A percentile compares a stretch with the other conserved stretches of the same genome.
Evolutionary conservation across 1,140 invertebrate species (phyloP).

Genomic region (Hylaeus volcanicus): DNA sequence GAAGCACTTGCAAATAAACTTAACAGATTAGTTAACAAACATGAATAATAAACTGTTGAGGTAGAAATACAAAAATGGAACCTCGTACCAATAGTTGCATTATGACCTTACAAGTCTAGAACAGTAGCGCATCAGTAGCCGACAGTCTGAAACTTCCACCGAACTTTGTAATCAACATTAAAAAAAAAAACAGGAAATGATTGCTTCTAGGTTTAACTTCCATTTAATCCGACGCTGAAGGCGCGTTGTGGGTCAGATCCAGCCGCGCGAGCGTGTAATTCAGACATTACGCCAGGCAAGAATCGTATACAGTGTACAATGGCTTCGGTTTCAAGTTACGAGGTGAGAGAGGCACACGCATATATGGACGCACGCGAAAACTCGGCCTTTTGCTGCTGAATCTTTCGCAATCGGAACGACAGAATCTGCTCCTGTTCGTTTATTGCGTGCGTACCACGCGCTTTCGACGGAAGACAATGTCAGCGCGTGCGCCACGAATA

Average conservation of each 20-base stretch:
- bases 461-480: no score
- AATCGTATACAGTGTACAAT: conserved; percentile 58
- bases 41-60: no score
- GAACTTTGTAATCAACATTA: no score
- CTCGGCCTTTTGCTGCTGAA: not conserved
- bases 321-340: conserved; percentile 68
- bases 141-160: no score
- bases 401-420: conserved; percentile 30
- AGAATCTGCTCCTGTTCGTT: conserved; percentile 9
- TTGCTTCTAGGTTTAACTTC: not conserved
- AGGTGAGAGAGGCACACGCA: conserved; percentile 44
- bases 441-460: not conserved
- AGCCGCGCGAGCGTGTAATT: conserved; percentile 64
- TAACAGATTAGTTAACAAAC: no score
- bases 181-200: no score
- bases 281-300: conserved; percentile 52
- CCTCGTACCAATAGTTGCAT: no score
- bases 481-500: no score
- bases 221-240: not conserved
- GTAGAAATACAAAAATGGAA: no score
- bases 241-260: conserved; percentile 38
- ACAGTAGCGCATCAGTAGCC: no score
- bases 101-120: no score
- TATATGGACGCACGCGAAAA: conserved; percentile 12
- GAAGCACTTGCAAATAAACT: no score